These are phyloP conservation scores for Palaemon carinicauda DNA, from an alignment of 1,140 invertebrate species.

Conservation along the genomic window DNA sequence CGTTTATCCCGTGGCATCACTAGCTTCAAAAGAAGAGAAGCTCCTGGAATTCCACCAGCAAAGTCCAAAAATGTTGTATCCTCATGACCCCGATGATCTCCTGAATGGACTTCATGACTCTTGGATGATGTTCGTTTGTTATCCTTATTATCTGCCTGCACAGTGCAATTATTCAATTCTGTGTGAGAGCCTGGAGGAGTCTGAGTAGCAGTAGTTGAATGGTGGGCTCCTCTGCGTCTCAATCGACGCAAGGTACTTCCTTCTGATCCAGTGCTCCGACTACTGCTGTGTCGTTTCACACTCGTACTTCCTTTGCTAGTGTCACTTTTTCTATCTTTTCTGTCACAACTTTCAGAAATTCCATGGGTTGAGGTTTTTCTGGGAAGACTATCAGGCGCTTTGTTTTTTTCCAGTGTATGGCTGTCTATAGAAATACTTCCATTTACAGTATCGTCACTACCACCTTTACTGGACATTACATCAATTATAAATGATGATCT, in stretches of 20 bases:
- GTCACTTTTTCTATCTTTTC: neutral
- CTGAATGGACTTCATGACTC: conserved; percentile 7
- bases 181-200: conserved; percentile 33
- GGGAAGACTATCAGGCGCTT: neutral
- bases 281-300: conserved; percentile 45
- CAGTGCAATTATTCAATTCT: conserved; percentile 30
- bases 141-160: conserved; percentile 15
- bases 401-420: neutral
- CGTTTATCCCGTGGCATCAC: conserved; percentile 44
- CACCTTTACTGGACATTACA: conserved; percentile 11
- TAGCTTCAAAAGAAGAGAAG: conserved; percentile 32
- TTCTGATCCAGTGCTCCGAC: conserved; percentile 44
- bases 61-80: conserved; percentile 1
- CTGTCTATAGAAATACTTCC: neutral
- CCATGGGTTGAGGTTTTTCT: conserved; percentile 13
- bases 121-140: conserved; percentile 4
- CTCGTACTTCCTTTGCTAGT: neutral
- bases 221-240: neutral
- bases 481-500: neutral
- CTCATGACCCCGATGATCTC: neutral
- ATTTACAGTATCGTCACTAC: neutral
- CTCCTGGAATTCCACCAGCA: conserved; percentile 34
- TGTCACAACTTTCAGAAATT: conserved; percentile 7
- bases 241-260: conserved; percentile 37
- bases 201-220: conserved; percentile 29